A percentile compares a stretch with the other conserved stretches of the same genome.
These are phyloP conservation scores for Triops longicaudatus DNA, from an alignment of 1,140 invertebrate species.

Conservation along the genomic window DNA sequence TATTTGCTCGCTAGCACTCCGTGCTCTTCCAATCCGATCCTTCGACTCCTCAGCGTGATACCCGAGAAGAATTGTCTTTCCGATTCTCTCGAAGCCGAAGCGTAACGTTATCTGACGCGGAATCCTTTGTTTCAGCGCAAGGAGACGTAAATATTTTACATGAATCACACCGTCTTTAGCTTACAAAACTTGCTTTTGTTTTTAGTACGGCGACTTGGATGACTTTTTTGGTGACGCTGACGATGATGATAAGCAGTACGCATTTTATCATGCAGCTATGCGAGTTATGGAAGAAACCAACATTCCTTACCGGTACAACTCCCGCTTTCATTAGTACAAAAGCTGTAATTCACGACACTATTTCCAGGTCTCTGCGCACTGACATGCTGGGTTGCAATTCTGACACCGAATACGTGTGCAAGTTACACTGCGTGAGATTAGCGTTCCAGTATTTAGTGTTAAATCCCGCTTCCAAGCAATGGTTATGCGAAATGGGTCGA, in stretches of 20 bases:
- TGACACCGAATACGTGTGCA: conserved; percentile 90
- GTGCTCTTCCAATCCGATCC: conserved; percentile 68
- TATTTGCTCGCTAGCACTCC: conserved; percentile 52
- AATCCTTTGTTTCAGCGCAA: conserved; percentile 88
- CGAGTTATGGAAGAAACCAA: conserved; percentile 63
- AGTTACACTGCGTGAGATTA: conserved; percentile 75
- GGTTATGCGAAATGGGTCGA: conserved; percentile 77
- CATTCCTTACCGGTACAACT: conserved; percentile 60
- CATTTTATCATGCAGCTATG: conserved; percentile 69
- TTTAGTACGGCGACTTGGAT: conserved; percentile 79
- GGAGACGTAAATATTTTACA: conserved; percentile 48
- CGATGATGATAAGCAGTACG: conserved; percentile 64
- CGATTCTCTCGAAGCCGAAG: conserved; percentile 36
- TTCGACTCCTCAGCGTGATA: neutral
- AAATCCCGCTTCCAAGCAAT: conserved; percentile 59
- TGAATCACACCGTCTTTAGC: neutral
- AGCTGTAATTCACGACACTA: conserved; percentile 24
- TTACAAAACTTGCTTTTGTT: neutral
- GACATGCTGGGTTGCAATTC: conserved; percentile 76
- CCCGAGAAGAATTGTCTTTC: conserved; percentile 30
- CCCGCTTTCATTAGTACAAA: neutral
- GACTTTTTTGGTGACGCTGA: conserved; percentile 60
- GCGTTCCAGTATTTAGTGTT: conserved; percentile 75
- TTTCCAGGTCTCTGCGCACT: conserved; percentile 60
- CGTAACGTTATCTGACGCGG: conserved; percentile 59